Percentiles rank a stretch among this genome's conserved stretches.
Conservation (phyloP, 2,888 invertebrate species). For the Podotricha telesiphe region DNA sequence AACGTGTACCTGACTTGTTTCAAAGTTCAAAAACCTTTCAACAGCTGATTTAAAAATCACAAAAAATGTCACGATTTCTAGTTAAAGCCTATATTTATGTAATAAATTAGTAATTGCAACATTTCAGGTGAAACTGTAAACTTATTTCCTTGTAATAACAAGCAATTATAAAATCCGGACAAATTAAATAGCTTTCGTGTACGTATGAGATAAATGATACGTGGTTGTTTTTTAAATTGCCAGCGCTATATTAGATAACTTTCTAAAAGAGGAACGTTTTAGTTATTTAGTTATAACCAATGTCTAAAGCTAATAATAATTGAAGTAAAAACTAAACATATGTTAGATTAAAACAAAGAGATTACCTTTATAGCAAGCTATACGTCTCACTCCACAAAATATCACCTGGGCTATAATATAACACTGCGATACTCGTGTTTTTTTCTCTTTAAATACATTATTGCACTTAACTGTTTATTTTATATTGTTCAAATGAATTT, state of each 20-base stretch:
- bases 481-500: slow-evolving; percentile 75
- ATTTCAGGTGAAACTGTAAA: background rate
- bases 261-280: slow-evolving; percentile 53
- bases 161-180: slow-evolving; percentile 26
- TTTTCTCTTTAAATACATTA: slow-evolving; percentile 83
- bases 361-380: slow-evolving; percentile 73
- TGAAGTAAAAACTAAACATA: slow-evolving; percentile 62
- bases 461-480: slow-evolving; percentile 75
- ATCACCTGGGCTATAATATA: slow-evolving; percentile 82
- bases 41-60: slow-evolving; percentile 38
- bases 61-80: background rate
- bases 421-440: slow-evolving; percentile 80
- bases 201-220: slow-evolving; percentile 20
- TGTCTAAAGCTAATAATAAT: slow-evolving; percentile 47
- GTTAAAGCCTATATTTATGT: background rate
- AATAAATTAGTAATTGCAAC: slow-evolving; percentile 6
- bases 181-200: slow-evolving; percentile 17
- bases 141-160: slow-evolving; percentile 15
- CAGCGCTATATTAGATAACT: slow-evolving; percentile 55
- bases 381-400: slow-evolving; percentile 69
- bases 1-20: slow-evolving; percentile 22
- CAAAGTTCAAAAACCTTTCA: slow-evolving; percentile 34
- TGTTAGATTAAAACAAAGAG: slow-evolving; percentile 56
- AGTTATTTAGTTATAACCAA: background rate
- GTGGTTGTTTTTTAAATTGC: slow-evolving; percentile 48